These are phyloP conservation scores for Tachystola acroxantha DNA, from an alignment of 2,888 invertebrate genomes.

Conservation along the genomic window DNA sequence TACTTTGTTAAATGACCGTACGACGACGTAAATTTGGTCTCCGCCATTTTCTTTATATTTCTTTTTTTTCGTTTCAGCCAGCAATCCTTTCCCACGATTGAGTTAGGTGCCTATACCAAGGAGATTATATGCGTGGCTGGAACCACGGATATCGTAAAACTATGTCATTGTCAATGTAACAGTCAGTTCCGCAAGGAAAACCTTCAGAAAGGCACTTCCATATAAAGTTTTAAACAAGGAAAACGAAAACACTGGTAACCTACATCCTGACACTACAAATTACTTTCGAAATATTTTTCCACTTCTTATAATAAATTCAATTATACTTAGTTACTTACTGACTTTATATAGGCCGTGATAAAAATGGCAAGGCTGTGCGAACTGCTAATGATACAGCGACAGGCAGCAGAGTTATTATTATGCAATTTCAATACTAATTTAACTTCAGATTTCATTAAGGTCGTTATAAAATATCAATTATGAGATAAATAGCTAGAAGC, in stretches of 20 bases:
- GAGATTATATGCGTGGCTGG: too few species aligned
- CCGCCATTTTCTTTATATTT: too few species aligned
- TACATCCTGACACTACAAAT: not conserved
- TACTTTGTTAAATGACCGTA: too few species aligned
- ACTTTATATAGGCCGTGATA: conserved; percentile 5
- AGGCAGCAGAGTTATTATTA: conserved; percentile 10
- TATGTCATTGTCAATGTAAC: conserved; percentile 17
- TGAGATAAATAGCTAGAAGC: too few species aligned
- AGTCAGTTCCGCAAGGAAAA: conserved; percentile 41
- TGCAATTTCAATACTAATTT: conserved; percentile 10
- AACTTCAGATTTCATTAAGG: conserved; percentile 1
- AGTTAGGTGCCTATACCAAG: too few species aligned
- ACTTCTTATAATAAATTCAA: not conserved
- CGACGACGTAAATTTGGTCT: too few species aligned
- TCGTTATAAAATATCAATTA: not conserved
- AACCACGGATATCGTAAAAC: conserved; percentile 13
- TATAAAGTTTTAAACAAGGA: conserved; percentile 36
- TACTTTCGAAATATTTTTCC: not conserved
- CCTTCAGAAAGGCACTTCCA: conserved; percentile 33
- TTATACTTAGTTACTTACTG: not conserved
- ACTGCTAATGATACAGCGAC: conserved; percentile 16
- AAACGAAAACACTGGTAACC: conserved; percentile 9
- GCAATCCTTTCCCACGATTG: too few species aligned
- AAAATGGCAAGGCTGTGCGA: conserved; percentile 23
- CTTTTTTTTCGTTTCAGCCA: too few species aligned